A percentile compares a stretch with the other conserved stretches of the same genome.
Conservation (phyloP, 1,140 invertebrate genomes). For the Homalodisca vitripennis region DNA sequence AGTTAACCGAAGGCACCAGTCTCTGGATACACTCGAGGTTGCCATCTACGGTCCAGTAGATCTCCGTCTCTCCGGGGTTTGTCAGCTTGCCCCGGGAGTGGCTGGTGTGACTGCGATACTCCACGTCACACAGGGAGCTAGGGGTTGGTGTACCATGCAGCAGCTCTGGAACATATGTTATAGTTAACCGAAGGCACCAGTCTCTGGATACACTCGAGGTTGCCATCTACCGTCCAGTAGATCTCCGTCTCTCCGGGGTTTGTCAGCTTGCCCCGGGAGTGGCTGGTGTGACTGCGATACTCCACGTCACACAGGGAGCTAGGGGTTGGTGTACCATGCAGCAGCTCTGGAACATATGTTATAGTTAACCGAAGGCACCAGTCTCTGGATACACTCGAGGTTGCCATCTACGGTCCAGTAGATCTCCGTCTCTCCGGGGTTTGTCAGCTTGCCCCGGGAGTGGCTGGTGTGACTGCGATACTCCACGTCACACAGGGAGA, state of each 20-base stretch:
- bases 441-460: constrained; percentile 59
- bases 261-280: constrained; percentile 59
- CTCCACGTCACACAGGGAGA: constrained; percentile 71
- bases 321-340: constrained; percentile 70
- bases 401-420: constrained; percentile 66
- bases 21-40: constrained; percentile 66
- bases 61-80: constrained; percentile 62
- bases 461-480: constrained; percentile 68
- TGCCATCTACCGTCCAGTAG: constrained; percentile 65
- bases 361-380: no score
- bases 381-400: constrained; percentile 66
- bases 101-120: constrained; percentile 67
- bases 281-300: constrained; percentile 66
- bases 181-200: constrained; percentile 69
- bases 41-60: constrained; percentile 67
- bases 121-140: constrained; percentile 67
- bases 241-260: constrained; percentile 64
- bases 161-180: constrained; percentile 64
- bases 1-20: constrained; percentile 66
- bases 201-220: constrained; percentile 65
- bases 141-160: constrained; percentile 71
- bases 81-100: constrained; percentile 60
- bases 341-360: constrained; percentile 58
- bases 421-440: constrained; percentile 62
- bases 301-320: constrained; percentile 72